Percentiles rank a stretch among this genome's conserved stretches.
Evolutionary conservation across 2,888 invertebrate species (phyloP).

Genomic region (Chrysina gloriosa): DNA sequence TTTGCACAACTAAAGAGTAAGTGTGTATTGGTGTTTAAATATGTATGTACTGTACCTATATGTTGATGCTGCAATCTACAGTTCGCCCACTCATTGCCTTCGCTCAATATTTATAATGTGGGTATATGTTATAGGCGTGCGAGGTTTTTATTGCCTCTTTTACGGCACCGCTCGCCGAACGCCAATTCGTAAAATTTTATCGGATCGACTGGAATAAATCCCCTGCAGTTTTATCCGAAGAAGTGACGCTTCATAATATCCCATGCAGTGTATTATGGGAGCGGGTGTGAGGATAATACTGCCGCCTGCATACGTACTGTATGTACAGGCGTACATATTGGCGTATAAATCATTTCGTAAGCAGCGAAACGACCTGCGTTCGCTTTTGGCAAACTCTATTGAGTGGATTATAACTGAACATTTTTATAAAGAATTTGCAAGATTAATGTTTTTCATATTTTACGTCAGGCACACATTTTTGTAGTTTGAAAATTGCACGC

Average conservation of each 20-base stretch:
- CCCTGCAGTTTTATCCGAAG: conserved; percentile 22
- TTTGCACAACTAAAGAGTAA: too few species aligned
- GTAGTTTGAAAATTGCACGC: not conserved
- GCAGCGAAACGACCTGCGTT: not conserved
- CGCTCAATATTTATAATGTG: conserved; percentile 26
- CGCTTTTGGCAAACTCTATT: not conserved
- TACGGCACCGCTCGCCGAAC: conserved; percentile 12
- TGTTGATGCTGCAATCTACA: conserved; percentile 21
- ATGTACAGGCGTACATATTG: not conserved
- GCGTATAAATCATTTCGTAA: conserved; percentile 23
- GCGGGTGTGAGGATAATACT: too few species aligned
- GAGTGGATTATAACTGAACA: conserved; percentile 10
- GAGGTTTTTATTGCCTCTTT: conserved; percentile 32
- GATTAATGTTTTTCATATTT: conserved; percentile 13
- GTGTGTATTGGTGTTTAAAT: too few species aligned
- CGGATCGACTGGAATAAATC: conserved; percentile 18
- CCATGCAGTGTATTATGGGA: not conserved
- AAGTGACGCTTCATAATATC: conserved; percentile 5
- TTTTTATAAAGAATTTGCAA: not conserved
- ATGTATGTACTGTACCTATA: too few species aligned
- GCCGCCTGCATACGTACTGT: not conserved
- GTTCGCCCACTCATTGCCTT: conserved; percentile 18
- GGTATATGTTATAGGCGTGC: conserved; percentile 16
- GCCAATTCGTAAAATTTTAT: conserved; percentile 38
- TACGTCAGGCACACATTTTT: not conserved